Base-by-base conservation (phyloP, 2,797 vertebrate species). In the Triplophysa bombifrons region DNA sequence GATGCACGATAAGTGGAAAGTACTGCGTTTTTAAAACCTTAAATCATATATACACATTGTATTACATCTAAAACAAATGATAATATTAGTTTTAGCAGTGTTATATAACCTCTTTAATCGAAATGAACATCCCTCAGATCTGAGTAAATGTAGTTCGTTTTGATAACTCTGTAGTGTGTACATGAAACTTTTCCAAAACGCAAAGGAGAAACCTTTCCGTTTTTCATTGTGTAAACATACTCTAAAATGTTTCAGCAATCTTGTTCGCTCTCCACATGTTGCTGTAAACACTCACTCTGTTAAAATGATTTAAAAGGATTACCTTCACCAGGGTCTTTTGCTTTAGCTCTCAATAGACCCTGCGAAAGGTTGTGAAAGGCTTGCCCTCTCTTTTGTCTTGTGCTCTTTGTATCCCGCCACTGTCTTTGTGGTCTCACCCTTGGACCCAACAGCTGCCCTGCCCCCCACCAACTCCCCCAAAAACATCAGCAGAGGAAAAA, bases 381-480 rank as follows among this genome's bases (percentile, higher is more conserved):
- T 51, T 70, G 71, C 82, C 58, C 51, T 80, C 68, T 22, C 25
- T 74, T 68, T 83, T 66, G 82, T 87, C 63, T 10, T 68, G 12
- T 63, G 53, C 20, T 55, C 82, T 81, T 78, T 50, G 85, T 80
- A 80, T 50, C 69, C 44, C 46, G 38, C 48, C 34, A 6, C 20
- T 51, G 66, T 83, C 84, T 81, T 77, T 81, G 72, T 78, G 80
- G 73, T 68, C 51, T 81, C 76, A 78, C 76, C 76, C 75, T 77
- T 56, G 76, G 66, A 78, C 76, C 48, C 76, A 71, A 78, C 76
- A 78, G 76, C 76, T 78, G 68, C 76, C 76, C 76, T 64, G 58
- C 48, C 68, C 65, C 76, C 68, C 76, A 44, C 68, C 76, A 64
- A 25, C 22, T 78, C 48, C 58, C 67, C 56, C 5, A 17, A 71